Base-by-base conservation (phyloP, 2,888 invertebrate species). In the Nebria salina region DNA sequence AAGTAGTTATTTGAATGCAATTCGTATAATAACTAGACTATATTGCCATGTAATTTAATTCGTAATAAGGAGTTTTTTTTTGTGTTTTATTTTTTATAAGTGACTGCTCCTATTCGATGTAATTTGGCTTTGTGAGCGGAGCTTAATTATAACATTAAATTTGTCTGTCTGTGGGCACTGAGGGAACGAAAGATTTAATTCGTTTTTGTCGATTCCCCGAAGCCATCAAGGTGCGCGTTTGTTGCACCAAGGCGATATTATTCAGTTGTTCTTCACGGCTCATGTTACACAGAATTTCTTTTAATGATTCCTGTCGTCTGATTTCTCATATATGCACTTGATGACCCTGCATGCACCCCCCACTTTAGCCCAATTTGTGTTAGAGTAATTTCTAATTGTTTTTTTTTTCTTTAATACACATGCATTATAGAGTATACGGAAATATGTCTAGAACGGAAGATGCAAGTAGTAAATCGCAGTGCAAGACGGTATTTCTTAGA, bases 141-240 rank as follows among this genome's bases (percentile, higher is more conserved):
- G 70, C 72, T 80, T 80, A 80, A 80, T 80, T 80, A 80, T 80
- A 75, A 80, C 75, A 80, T 80, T 75, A 75, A 75, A 80, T 80
- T 80, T 68, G 74, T 75, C 75, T 75, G 80, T 75, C 68, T 54
- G 54, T 54, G 54, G 11, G 54, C 54, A 54, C 7, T 54, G 54
- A 54, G 54, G 54, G 75, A 20, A 64, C 75, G 75, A 75, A 65
- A 65, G 42, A 73, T 75, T 75, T 75, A 68, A 75, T 80, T 74
- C 80, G 70, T 80, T 80, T 80, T 80, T n/a, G 75, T 72, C 70
- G 75, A 80, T 80, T 80, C 80, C 75, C n/a, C 75, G 75, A 80
- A 80, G 70, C 70, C 80, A 80, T 80, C 80, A 80, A 80, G 80
- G 80, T 80, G 80, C 75, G 80, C 75, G 25, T 25, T 75, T 20